Evolutionary conservation across 53 echinoderm and acorn worm genomes (phyloP), one percentile per base, ranked within the genome.

Genomic region (Echinarachnius parma): DNA sequence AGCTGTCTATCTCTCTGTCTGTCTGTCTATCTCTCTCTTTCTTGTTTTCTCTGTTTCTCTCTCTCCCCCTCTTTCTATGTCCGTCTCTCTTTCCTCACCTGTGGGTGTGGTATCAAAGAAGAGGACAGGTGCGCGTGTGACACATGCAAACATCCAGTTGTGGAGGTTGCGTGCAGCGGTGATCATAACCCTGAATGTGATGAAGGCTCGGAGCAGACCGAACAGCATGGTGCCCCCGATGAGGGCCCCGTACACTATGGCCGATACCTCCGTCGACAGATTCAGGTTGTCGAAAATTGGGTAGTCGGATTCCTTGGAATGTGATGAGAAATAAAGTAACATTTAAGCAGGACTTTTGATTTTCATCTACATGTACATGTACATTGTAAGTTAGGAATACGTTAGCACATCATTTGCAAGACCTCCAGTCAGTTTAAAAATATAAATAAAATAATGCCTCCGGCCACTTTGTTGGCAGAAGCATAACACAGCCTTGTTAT

Each of bases 91-190:
- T 3, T 34, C 8, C 84, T 28, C 21, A 91, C 91, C 98, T 37
- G 88, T 80, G 7, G 98, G 98, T 24, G 88, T 98, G 53, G 88
- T 88, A 48, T 98, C 98, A 77, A 89, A 98, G 76, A 98, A 98
- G 27, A 85, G 62, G 20, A 88, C 39, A 0, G 98, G 98, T 9
- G 98, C 78, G 10, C 88, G 50, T 24, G 92, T 88, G 34, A 98
- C 80, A 21, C 85, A 67, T 4, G 46, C 75, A 21, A 96, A 98
- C 98, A 96, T 98, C 21, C 64, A 47, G 53, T 88, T 77, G 50
- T 98, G 98, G 31, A 98, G 91, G 47, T 82, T 88, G 37, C 86
- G 82, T 34, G 92, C 79, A 2, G 98, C 80, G 16, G 47, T 85
- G 58, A 98, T 82, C 84, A 87, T 85, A 21, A 98, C 55, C 1